A percentile compares a stretch with the other conserved stretches of the same genome.
phyloP scores from a whole-genome alignment of 2,113 vertebrate genomes.

The Cebus imitator region DNA sequence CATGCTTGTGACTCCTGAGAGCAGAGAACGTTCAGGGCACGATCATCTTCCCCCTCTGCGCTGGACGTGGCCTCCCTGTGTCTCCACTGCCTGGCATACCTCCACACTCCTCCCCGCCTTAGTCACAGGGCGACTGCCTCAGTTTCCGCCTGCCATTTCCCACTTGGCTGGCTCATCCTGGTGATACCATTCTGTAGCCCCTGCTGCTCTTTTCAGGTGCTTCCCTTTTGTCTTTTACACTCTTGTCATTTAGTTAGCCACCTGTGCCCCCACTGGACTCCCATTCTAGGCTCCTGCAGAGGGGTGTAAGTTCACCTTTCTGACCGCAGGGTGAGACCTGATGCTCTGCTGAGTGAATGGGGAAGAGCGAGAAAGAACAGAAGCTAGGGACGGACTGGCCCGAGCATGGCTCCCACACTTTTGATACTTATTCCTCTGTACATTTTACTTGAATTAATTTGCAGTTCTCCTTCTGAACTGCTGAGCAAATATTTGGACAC shows the following conservation, averaged over 20 bases:
- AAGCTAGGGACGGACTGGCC: too few species aligned
- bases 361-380: not conserved
- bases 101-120: not conserved
- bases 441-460: not conserved
- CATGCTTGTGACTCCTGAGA: not conserved
- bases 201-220: not conserved
- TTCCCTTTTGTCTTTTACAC: not conserved
- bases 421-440: not conserved
- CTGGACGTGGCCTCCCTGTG: not conserved
- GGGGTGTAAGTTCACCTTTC: not conserved
- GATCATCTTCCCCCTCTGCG: not conserved
- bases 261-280: not conserved
- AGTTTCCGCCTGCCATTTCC: not conserved
- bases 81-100: rapidly evolving
- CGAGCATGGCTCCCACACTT: not conserved
- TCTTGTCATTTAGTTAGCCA: not conserved
- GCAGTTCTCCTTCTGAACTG: not conserved
- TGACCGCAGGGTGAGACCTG: not conserved
- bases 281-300: not conserved
- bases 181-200: not conserved
- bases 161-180: not conserved
- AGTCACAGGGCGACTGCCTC: not conserved
- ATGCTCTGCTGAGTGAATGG: not conserved
- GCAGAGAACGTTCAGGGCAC: not conserved
- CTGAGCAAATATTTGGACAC: not conserved